These are phyloP conservation scores for Grallaria varia DNA, from an alignment of 2,113 vertebrate species.

Conservation along the genomic window DNA sequence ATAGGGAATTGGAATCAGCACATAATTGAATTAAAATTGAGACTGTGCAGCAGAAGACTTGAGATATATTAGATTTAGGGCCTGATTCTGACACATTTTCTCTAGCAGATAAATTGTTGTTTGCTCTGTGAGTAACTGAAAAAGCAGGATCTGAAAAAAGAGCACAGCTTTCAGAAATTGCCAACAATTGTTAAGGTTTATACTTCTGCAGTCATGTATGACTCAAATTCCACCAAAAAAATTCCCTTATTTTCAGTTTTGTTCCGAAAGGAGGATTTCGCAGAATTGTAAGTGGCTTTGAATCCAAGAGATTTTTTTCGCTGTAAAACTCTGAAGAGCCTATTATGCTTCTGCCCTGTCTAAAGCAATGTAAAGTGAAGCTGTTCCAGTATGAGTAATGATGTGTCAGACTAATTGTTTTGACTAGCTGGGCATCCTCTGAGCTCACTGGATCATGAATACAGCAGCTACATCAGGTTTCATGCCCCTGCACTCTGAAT, in stretches of 20 bases:
- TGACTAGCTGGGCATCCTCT: slow-evolving; percentile 48
- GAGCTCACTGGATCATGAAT: slow-evolving; percentile 33
- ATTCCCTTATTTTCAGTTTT: background rate
- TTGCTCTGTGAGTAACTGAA: background rate
- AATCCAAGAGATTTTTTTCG: background rate
- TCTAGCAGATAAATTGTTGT: background rate
- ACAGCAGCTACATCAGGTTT: background rate
- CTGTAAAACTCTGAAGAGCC: slow-evolving; percentile 20
- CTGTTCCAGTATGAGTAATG: slow-evolving; percentile 45
- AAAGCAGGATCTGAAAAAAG: background rate
- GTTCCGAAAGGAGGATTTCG: background rate
- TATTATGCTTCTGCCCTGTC: slow-evolving; percentile 4
- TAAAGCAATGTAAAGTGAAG: slow-evolving; percentile 19
- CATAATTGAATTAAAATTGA: background rate
- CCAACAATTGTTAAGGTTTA: background rate
- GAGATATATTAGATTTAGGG: background rate
- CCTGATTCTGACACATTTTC: background rate
- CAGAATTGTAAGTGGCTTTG: background rate
- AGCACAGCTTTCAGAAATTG: background rate
- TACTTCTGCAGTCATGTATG: background rate
- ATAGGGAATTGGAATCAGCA: background rate
- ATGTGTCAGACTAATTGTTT: slow-evolving; percentile 54
- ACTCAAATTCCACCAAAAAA: background rate
- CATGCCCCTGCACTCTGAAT: background rate
- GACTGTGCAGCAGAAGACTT: background rate